Evolutionary conservation across 2,888 invertebrate species (phyloP), one percentile per base, ranked within the genome.

Genomic region (Tiliacea aurago): DNA sequence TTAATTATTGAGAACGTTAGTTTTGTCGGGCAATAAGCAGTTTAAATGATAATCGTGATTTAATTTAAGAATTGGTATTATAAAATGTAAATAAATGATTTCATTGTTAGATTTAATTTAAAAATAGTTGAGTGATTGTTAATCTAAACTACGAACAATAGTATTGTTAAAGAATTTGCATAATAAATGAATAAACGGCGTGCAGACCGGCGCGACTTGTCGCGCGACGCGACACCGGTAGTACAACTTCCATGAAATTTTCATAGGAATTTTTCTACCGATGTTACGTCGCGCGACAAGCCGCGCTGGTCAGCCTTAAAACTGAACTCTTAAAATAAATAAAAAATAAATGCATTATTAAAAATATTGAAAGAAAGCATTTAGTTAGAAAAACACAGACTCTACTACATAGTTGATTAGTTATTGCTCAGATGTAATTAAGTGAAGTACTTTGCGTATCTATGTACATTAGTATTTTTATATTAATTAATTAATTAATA

Each of bases 391-490:
- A 62, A 71, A 68, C 45, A n/a, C 71, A 73, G 72, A 83, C 68
- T 65, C 66, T 69, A 74, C 64, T 73, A 62, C 5, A 62, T 70
- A 76, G 55, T 78, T 84, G 37, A 71, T 67, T 78, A 77, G 70
- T 73, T 85, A 73, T 88, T 89, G 89, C 89, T 91, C 91, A 90
- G 87, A 78, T 86, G 76, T 90, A 87, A 85, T 86, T 86, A 70
- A 85, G 82, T 83, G 81, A 81, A 82, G 74, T 85, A 88, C 79
- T 81, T 85, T 87, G 85, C 73, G 80, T 84, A 87, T 28, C 28
- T 28, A 28, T 89, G 90, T 92, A 91, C 84, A 92, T 89, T 90
- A 72, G 82, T 89, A 89, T 86, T 90, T 90, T 90, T 91, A 76
- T 87, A 77, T 73, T 68, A 70, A n/a, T n/a, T n/a, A n/a, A 64